These are phyloP conservation scores for Canis aureus DNA, from an alignment of 2,113 vertebrate species.

Conservation along the genomic window DNA sequence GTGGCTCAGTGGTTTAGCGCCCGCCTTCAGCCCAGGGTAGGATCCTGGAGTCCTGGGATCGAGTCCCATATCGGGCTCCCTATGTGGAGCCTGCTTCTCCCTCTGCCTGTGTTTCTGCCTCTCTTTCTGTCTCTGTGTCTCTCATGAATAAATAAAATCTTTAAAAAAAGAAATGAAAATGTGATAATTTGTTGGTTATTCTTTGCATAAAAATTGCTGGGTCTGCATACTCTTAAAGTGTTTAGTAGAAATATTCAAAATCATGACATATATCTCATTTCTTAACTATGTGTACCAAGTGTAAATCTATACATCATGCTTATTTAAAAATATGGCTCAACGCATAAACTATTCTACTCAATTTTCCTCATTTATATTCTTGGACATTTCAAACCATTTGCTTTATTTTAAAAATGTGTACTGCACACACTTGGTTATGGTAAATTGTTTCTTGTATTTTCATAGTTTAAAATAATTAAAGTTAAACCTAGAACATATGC, in stretches of 20 bases:
- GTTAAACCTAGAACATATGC: not conserved
- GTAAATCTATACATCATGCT: not conserved
- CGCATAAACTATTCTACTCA: not conserved
- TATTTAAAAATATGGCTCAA: not conserved
- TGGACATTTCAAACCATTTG: not conserved
- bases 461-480: not conserved
- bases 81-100: too few species aligned
- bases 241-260: constrained; percentile 17
- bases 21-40: too few species aligned
- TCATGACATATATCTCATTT: not conserved
- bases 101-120: too few species aligned
- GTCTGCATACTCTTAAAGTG: not conserved
- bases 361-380: not conserved
- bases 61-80: too few species aligned
- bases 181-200: not conserved
- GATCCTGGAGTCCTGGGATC: too few species aligned
- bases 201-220: constrained; percentile 35
- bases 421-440: not conserved
- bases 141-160: too few species aligned
- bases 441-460: not conserved
- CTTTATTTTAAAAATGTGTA: constrained; percentile 4
- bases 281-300: not conserved
- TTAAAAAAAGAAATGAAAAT: too few species aligned
- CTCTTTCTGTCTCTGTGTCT: too few species aligned
- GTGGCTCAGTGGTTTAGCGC: too few species aligned